Conservation (phyloP, 2,113 vertebrate species). For the Amia ocellicauda region DNA sequence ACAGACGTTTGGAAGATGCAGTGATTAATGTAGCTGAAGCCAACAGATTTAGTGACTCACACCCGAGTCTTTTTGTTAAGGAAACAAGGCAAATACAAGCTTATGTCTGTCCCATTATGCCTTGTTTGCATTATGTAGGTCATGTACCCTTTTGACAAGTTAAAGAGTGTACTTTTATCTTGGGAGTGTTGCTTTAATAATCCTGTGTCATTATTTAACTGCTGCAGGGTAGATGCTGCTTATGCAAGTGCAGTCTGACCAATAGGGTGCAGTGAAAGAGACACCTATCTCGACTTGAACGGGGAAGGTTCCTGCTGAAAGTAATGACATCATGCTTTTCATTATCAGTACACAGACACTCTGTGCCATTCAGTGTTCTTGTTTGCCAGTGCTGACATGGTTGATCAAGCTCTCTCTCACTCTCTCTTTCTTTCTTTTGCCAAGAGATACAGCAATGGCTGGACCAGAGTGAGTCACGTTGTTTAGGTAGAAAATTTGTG, state of each 20-base stretch:
- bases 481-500: background rate
- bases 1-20: background rate
- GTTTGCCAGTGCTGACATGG: background rate
- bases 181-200: constrained; percentile 4
- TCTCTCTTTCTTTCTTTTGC: background rate
- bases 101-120: background rate
- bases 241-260: background rate
- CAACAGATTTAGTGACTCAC: background rate
- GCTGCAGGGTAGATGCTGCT: background rate
- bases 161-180: background rate
- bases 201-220: background rate
- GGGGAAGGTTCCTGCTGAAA: background rate
- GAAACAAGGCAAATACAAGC: background rate
- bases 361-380: background rate
- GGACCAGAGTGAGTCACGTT: constrained; percentile 19
- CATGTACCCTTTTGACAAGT: background rate
- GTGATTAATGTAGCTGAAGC: background rate
- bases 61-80: background rate
- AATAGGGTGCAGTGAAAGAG: background rate
- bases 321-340: constrained; percentile 7
- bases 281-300: background rate
- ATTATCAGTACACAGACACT: background rate
- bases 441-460: constrained; percentile 13
- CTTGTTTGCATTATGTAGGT: constrained; percentile 9
- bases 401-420: background rate